Evolutionary conservation across 1,140 invertebrate species (phyloP), one percentile per base, ranked within the genome.

Genomic region (Euwallacea similis): DNA sequence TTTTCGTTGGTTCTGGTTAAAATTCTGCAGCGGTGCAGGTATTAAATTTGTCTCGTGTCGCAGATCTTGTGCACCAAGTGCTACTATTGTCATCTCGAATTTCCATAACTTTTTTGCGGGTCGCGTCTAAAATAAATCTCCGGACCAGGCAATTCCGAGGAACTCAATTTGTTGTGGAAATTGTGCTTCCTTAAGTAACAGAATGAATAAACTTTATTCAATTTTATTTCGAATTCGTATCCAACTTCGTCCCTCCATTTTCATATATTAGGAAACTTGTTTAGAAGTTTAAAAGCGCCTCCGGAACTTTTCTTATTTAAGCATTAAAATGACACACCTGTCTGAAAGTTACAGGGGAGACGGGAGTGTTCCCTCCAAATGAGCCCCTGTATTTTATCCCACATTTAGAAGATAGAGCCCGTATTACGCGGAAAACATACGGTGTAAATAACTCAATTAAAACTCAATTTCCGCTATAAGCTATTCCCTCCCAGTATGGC

Each of bases 181-280:
- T 63, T 63, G 44, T 44, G 61, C 61, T 63, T 16, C 61, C 47
- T 63, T 63, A 63, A 63, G 61, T 63, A 63, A 63, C 61, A 46
- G 61, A 63, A 63, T 63, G 61, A 47, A 63, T 63, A 63, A 63
- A 63, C 43, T 63, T 63, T 63, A 63, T 63, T 63, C 61, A 63
- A 63, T 63, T 47, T 63, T 63, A 63, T 46, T 46, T 63, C 61
- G 43, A 63, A 63, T 63, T 63, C 61, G 61, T 11, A 47, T 47
- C 15, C 13, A 63, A 63, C 61, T 63, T 50, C 59, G 61, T 63
- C 43, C 61, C 16, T 47, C 61, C 61, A 63, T 63, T 63, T 63
- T 63, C 61, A 47, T 63, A 63, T 50, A 63, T 63, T 63, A 63
- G 15, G 42, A 63, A 63, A 63, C 61, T 63, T 63, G 41, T 63